Conservation (phyloP, 2,113 vertebrate species). For the Cinclus cinclus region DNA sequence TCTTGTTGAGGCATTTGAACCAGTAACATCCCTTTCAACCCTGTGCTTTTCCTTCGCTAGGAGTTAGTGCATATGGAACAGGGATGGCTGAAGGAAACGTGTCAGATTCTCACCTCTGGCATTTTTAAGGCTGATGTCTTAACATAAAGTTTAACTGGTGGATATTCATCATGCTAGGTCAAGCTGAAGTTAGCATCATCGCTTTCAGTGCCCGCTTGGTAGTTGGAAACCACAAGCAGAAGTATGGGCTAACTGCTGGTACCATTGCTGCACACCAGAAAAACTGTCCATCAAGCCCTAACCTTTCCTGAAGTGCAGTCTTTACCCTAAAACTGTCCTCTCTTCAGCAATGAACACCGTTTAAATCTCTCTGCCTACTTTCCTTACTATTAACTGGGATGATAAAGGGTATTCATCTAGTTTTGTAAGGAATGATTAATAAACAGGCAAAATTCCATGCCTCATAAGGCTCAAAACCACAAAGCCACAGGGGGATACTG, state of each 20-base stretch:
- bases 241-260: not conserved
- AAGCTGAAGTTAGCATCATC: not conserved
- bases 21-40: not conserved
- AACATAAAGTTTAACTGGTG: not conserved
- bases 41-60: not conserved
- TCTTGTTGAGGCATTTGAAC: not conserved
- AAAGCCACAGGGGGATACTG: not conserved
- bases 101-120: not conserved
- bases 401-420: not conserved
- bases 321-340: not conserved
- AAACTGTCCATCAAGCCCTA: not conserved
- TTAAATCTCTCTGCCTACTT: not conserved
- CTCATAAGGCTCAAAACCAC: not conserved
- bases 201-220: accelerated
- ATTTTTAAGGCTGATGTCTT: not conserved
- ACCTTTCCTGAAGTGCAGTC: not conserved
- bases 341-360: not conserved
- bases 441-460: not conserved
- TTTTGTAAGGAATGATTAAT: not conserved
- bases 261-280: not conserved
- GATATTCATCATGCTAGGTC: not conserved
- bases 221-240: not conserved
- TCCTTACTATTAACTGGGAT: not conserved
- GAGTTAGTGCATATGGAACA: accelerated
- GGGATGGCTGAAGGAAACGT: not conserved